Evolutionary conservation across 2,797 vertebrate genomes (phyloP).

Genomic region (Arctocebus calabarensis): DNA sequence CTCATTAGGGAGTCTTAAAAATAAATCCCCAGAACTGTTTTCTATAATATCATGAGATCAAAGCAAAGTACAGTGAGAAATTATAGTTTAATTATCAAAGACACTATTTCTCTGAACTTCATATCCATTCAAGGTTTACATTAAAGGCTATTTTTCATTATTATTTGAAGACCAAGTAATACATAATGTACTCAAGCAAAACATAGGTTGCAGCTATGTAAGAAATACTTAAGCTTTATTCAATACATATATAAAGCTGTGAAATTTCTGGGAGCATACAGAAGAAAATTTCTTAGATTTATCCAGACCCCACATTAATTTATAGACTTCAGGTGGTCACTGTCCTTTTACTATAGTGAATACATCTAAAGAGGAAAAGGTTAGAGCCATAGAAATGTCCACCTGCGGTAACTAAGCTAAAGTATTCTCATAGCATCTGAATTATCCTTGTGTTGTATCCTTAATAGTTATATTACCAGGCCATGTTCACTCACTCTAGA

Average conservation of each 20-base stretch:
- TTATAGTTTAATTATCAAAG: constrained; percentile 67
- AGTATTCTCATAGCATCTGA: neutral
- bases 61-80: constrained; percentile 57
- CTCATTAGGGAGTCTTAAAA: constrained; percentile 49
- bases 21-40: constrained; percentile 8
- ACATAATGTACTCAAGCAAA: constrained; percentile 32
- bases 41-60: constrained; percentile 17
- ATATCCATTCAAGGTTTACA: neutral
- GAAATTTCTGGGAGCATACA: neutral
- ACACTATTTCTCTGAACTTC: neutral
- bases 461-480: neutral
- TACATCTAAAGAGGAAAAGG: neutral
- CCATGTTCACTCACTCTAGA: neutral
- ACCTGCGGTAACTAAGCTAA: neutral
- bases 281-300: neutral
- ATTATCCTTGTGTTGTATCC: neutral
- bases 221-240: neutral
- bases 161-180: constrained; percentile 15
- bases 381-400: neutral
- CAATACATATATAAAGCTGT: neutral
- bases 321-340: neutral
- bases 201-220: neutral
- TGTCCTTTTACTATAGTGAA: neutral
- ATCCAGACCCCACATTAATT: neutral
- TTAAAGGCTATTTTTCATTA: constrained; percentile 58